Conservation (phyloP, 2,797 vertebrate genomes). For the Enteromius thamalakanensis region DNA sequence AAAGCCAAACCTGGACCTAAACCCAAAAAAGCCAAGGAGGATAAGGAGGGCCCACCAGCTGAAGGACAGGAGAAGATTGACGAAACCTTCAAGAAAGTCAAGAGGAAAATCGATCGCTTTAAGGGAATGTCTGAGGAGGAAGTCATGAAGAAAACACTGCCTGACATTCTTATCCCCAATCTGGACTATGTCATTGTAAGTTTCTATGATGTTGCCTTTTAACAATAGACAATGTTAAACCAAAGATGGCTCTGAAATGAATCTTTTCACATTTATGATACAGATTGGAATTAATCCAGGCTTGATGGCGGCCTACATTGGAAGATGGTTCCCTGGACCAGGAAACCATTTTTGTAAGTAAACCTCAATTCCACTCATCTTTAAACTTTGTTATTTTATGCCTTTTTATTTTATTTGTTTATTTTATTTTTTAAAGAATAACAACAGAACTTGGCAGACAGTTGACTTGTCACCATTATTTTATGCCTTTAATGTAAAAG, state of each 20-base stretch:
- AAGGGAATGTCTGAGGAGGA: constrained; percentile 97
- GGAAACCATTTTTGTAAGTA: constrained; percentile 98
- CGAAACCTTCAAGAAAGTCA: constrained; percentile 93
- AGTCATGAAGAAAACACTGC: constrained; percentile 93
- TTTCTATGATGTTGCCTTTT: not conserved
- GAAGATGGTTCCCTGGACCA: constrained; percentile 95
- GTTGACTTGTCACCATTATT: too few species aligned
- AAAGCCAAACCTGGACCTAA: constrained; percentile 81
- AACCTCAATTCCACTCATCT: not conserved
- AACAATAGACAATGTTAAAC: not conserved
- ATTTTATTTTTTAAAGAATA: too few species aligned
- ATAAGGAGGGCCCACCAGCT: constrained; percentile 65
- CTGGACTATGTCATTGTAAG: constrained; percentile 98
- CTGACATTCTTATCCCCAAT: constrained; percentile 93
- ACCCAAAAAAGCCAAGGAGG: constrained; percentile 79
- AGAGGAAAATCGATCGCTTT: constrained; percentile 95
- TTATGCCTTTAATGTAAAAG: not conserved
- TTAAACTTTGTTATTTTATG: not conserved
- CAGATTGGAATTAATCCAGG: constrained; percentile 99
- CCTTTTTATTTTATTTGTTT: too few species aligned
- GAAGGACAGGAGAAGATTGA: constrained; percentile 97
- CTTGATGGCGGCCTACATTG: constrained; percentile 96
- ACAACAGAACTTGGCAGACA: too few species aligned
- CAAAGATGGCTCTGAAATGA: not conserved
- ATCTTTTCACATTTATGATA: constrained; percentile 32